Conservation (phyloP, 2,888 invertebrate species). For the Ryuthela nishihirai region DNA sequence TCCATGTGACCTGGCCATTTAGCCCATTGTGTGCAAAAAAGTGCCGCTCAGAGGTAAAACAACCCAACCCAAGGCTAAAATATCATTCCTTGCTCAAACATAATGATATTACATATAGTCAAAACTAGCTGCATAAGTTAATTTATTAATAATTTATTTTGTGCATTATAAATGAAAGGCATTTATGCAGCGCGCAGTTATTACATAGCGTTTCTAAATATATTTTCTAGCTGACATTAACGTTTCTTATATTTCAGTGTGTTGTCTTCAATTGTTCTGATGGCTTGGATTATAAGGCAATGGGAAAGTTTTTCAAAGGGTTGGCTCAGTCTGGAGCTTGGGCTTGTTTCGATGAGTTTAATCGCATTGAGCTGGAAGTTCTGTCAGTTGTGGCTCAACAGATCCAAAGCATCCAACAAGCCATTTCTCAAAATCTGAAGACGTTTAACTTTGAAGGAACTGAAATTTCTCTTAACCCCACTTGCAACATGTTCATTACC, state of each 20-base stretch:
- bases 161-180: no score
- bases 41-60: no score
- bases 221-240: no score
- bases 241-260: conserved; percentile 56
- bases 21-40: no score
- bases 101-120: no score
- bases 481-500: conserved; percentile 86
- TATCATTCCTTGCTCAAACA: no score
- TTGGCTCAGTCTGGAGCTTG: conserved; percentile 86
- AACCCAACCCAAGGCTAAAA: no score
- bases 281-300: conserved; percentile 85
- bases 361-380: conserved; percentile 86
- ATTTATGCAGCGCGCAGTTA: no score
- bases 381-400: conserved; percentile 92
- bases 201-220: no score
- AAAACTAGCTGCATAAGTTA: no score
- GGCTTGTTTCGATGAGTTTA: conserved; percentile 95
- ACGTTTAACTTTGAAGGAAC: conserved; percentile 88
- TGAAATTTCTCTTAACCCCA: conserved; percentile 75
- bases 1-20: no score
- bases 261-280: conserved; percentile 96
- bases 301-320: conserved; percentile 96
- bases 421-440: conserved; percentile 71
- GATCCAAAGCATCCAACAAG: conserved; percentile 84
- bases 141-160: no score